Base-by-base conservation (phyloP, 2,888 invertebrate genomes). In the Drosophila pegasa region DNA sequence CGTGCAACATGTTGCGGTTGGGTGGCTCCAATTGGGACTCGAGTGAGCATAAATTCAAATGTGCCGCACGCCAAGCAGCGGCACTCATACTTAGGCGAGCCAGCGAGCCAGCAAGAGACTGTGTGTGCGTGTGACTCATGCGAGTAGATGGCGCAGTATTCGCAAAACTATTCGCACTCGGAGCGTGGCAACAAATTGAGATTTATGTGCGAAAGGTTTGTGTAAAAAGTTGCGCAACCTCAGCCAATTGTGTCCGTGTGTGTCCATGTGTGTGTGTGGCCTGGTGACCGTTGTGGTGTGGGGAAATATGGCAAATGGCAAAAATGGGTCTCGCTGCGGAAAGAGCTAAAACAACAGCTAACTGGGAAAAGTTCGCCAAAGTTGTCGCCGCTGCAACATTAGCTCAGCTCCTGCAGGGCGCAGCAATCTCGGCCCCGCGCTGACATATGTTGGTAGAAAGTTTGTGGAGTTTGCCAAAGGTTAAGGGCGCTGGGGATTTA, bases 21-120 rank as follows among this genome's bases (percentile, higher is more conserved):
- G 78, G 67, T 83, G 83, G 51, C 62, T 81, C 75, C 83, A 84
- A 84, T 83, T 84, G 85, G 83, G 83, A 84, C 61, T 87, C 71
- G 75, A 87, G 85, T 71, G 85, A 87, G 85, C 87, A 84, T 77
- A 83, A 83, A 83, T 87, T 84, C 84, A 83, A 87, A 84, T 79
- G 79, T 64, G 58, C 54, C 8, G 72, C 69, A 56, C 75, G 59
- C 58, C 57, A 60, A 64, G 57, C 56, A 50, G 71, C 64, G 68
- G 56, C 56, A 61, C 60, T 33, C 57, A 8, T 33, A 66, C 83
- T 78, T 78, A 80, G 67, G 72, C 59, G 20, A 37, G 18, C 22
- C 22, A 10, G 33, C 10, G 22, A 3, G n/a, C 59, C 18, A 37
- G 18, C 22, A 25, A 10, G 33, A 9, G 22, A 3, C 12, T 33